Base-by-base conservation (phyloP, 1,140 invertebrate genomes). In the Bursaphelenchus mucronatus region DNA sequence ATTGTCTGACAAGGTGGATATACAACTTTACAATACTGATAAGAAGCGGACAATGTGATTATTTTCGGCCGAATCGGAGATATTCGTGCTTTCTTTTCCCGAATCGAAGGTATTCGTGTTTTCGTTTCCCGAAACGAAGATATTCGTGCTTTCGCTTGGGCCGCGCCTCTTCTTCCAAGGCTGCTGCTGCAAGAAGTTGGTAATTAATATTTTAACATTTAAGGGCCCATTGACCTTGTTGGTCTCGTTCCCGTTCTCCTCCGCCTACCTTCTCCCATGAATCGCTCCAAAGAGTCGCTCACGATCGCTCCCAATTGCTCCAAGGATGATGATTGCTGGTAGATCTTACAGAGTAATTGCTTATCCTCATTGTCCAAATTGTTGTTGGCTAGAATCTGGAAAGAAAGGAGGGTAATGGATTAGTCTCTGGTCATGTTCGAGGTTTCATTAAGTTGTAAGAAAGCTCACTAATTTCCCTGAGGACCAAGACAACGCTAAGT, bases 91-190 rank as follows among this genome's bases (percentile, higher is more conserved):
- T 74, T 61, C 73, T 66, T 56, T 74, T 74, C 43, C 73, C 73
- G 68, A 74, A 74, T 66, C 69, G 61, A 56, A 50, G 61, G 55
- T 46, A 55, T 78, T 64, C 76, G 67, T 62, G 78, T 77, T 39
- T 74, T 55, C 73, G 63, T 58, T 74, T 74, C 43, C 76, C 76
- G 50, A 78, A 78, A 43, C 76, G 70, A 19, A 78, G 63, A 61
- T 78, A 78, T 65, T 79, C 76, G 63, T 78, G 76, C 63, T 78
- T 74, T 61, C 73, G 63, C 61, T 74, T 74, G 17, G 69, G 70
- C 40, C 69, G 64, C 13, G 63, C 62, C 5, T 40, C 64, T 30
- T 53, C 63, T 15, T 46, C 19, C n/a, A 11, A 54, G 51, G 15
- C 45, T 8, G 47, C 10, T 47, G 46, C 55, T 51, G 41, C 55